Base-by-base conservation (phyloP, 92 coral and sea anemone genomes). In the Epizoanthus scotinus region DNA sequence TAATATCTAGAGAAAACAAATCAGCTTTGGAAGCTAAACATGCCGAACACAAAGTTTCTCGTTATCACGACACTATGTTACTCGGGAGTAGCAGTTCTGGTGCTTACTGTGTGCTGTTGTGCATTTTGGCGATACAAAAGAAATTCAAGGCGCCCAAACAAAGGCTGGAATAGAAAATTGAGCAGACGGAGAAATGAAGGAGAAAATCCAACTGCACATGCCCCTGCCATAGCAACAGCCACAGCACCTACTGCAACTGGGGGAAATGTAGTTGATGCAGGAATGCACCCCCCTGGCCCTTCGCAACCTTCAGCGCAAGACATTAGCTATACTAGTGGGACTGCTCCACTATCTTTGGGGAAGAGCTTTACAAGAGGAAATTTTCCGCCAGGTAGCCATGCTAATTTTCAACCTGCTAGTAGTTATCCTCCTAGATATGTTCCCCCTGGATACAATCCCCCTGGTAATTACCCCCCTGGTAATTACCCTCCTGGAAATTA, bases 11-110 rank as follows among this genome's bases (percentile, higher is more conserved):
- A 47, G 52, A 47, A 47, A 47, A 47, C 52, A 47, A 47, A 6
- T 20, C 8, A 63, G 22, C 61, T 50, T 49, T 70, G 6, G 70
- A 64, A 64, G 70, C 47, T 55, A 75, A 58, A 25, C 36, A 92
- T 90, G 97, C 90, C 89, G 60, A 92, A 85, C 78, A 83, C 97
- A 0, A 90, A 88, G 79, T 92, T 92, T 75, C 80, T 92, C 18
- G 79, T 92, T 29, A 88, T 92, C 28, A 92, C 97, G 54, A 91
- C 90, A n/a, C 60, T 92, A 53, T 92, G 97, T 59, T 92, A 92
- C 40, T 93, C 91, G 29, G 91, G 91, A 69, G 89, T 92, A 59
- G 77, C 87, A 82, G 84, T 82, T 27, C 94, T 92, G 18, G 77
- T 92, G 60, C 68, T 92, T 24, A 89, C 87, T 10, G 97, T 92